Conservation (phyloP, 2,888 invertebrate genomes). For the Mythimna pallens region DNA sequence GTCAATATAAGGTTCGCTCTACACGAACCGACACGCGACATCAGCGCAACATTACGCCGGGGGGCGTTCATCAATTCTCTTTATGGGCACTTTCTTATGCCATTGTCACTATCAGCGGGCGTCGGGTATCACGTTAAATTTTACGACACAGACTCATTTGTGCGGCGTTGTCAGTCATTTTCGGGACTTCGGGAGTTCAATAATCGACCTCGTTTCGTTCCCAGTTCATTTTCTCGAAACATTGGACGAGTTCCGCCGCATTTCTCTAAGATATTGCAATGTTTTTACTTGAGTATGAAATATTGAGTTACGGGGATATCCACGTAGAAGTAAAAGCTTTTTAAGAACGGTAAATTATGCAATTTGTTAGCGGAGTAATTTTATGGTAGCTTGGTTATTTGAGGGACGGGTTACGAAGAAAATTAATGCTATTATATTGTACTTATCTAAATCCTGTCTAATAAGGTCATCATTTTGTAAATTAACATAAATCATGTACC, state of each 20-base stretch:
- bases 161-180: constrained; percentile 82
- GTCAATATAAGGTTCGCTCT: constrained; percentile 72
- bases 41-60: constrained; percentile 64
- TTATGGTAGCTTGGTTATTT: constrained; percentile 24
- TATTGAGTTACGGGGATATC: constrained; percentile 27
- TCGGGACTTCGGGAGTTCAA: constrained; percentile 66
- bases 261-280: constrained; percentile 48
- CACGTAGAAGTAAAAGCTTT: constrained; percentile 39
- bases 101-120: constrained; percentile 85
- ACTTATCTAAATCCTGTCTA: constrained; percentile 21
- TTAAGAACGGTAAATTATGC: constrained; percentile 40
- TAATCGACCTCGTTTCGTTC: constrained; percentile 64
- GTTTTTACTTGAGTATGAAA: constrained; percentile 36
- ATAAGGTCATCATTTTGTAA: constrained; percentile 14
- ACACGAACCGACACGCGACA: constrained; percentile 67
- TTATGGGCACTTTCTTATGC: constrained; percentile 86
- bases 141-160: constrained; percentile 87
- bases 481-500: constrained; percentile 13
- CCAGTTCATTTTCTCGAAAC: constrained; percentile 62
- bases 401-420: not conserved
- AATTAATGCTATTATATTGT: constrained; percentile 7
- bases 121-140: constrained; percentile 85
- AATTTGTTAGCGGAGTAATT: constrained; percentile 41
- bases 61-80: constrained; percentile 85
- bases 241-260: constrained; percentile 40